Evolutionary conservation across 1,140 invertebrate species (phyloP).

Genomic region (Nixonia krombeini): DNA sequence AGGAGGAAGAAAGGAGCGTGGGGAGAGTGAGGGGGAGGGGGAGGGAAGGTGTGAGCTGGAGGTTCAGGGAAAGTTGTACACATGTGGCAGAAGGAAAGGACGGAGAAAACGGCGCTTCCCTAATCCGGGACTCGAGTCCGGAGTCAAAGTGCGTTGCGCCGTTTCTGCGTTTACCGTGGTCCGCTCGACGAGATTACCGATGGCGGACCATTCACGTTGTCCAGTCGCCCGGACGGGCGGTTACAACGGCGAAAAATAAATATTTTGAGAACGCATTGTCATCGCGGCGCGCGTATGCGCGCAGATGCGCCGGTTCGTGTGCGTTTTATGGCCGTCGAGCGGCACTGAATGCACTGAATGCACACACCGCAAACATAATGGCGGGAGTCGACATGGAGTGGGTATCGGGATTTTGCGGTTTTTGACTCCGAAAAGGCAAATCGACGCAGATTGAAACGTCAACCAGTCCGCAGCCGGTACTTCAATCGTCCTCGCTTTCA

Average conservation of each 20-base stretch:
- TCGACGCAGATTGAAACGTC: slow-evolving; percentile 43
- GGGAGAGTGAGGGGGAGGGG: not conserved
- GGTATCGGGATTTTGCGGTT: slow-evolving; percentile 34
- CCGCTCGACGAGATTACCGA: slow-evolving; percentile 18
- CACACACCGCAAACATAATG: slow-evolving; percentile 21
- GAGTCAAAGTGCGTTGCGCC: slow-evolving; percentile 3
- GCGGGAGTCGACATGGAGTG: slow-evolving; percentile 31
- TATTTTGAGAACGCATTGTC: slow-evolving; percentile 32
- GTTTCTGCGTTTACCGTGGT: too few species aligned
- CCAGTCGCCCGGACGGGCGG: slow-evolving; percentile 5
- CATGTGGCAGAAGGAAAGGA: not conserved
- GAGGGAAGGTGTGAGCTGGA: not conserved
- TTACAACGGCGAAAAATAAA: slow-evolving; percentile 23
- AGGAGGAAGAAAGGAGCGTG: not conserved
- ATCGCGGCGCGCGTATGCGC: slow-evolving; percentile 2
- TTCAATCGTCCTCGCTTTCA: too few species aligned
- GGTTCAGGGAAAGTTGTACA: slow-evolving; percentile 3
- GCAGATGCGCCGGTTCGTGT: slow-evolving; percentile 39
- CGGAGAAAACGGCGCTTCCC: not conserved
- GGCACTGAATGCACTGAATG: too few species aligned
- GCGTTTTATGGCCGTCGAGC: slow-evolving; percentile 24
- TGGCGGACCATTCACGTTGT: slow-evolving; percentile 10
- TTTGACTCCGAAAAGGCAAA: slow-evolving; percentile 41
- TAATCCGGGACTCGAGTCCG: not conserved
- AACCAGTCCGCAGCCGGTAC: slow-evolving; percentile 33